These are phyloP conservation scores for Sicus ferrugineus DNA, from an alignment of 2,888 invertebrate genomes.

Conservation along the genomic window DNA sequence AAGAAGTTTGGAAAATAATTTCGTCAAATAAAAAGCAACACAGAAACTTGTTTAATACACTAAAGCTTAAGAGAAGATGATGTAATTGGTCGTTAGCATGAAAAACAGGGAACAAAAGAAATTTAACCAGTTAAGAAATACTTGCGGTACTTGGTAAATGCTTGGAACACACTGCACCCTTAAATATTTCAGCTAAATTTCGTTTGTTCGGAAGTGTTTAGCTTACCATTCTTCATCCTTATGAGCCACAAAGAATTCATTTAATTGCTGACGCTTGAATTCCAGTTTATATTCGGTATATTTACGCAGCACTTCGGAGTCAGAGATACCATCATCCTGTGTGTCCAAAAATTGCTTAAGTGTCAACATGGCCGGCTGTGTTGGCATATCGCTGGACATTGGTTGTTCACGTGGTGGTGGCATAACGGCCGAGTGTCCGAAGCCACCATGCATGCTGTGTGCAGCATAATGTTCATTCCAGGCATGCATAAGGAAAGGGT, in stretches of 20 bases:
- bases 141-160: neutral
- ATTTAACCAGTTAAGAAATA: conserved; percentile 10
- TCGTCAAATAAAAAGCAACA: conserved; percentile 3
- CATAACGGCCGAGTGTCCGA: conserved; percentile 43
- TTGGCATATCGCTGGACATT: conserved; percentile 66
- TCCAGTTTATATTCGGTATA: conserved; percentile 99
- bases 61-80: neutral
- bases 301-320: conserved; percentile 94
- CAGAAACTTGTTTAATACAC: neutral
- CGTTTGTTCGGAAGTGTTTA: conserved; percentile 25
- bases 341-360: conserved; percentile 96
- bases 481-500: conserved; percentile 62
- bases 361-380: conserved; percentile 95
- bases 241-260: conserved; percentile 98
- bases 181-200: conserved; percentile 33
- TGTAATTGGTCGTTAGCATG: neutral
- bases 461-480: conserved; percentile 62
- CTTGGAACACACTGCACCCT: neutral
- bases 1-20: neutral
- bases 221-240: conserved; percentile 99
- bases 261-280: conserved; percentile 93
- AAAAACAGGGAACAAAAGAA: conserved; percentile 19
- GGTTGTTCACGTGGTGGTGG: conserved; percentile 49
- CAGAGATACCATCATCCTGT: conserved; percentile 97
- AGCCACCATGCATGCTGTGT: conserved; percentile 58